Base-by-base conservation (phyloP, 2,888 invertebrate genomes). In the Pocota personata region DNA sequence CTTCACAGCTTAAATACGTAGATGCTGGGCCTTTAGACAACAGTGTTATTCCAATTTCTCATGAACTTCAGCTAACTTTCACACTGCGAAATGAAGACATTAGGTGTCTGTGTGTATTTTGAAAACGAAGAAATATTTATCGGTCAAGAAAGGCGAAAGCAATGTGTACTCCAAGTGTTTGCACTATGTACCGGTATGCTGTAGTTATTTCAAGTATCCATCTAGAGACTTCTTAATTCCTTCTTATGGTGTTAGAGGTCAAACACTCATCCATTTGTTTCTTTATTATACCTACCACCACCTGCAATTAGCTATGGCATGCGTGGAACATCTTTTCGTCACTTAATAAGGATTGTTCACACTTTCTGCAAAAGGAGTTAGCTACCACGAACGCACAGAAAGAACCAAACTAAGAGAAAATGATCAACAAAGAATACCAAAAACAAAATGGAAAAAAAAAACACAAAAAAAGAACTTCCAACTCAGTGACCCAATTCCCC, bases 291-390 rank as follows among this genome's bases (percentile, higher is more conserved):
- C 66, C 62, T n/a, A 64, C 32, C 67, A 62, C 60, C 35, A 40
- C n/a, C 40, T 46, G 48, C 78, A 84, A 75, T 84, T 79, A 79
- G 83, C 69, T 46, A 16, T 43, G 73, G 79, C 73, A 79, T 84
- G 69, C 79, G 79, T 79, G 79, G 58, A 57, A 79, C 73, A 84
- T 75, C 83, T 27, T 64, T 37, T 64, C 69, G 67, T 84, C 73
- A 80, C 84, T 84, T 71, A 58, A 75, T 80, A 84, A 84, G 84
- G 84, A 71, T 75, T 27, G 58, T 84, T 84, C 75, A 84, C 84
- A 84, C 84, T 84, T 75, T 71, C 84, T 69, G 69, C 73, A 79
- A 50, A 84, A 66, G 84, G 84, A 43, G 64, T 5, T 72, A 19
- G n/a, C 52, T 32, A 37, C 64, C 55, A 43, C 60, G 67, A 55